Evolutionary conservation across 2,797 vertebrate genomes (phyloP).

Genomic region (Otolemur crassicaudatus): DNA sequence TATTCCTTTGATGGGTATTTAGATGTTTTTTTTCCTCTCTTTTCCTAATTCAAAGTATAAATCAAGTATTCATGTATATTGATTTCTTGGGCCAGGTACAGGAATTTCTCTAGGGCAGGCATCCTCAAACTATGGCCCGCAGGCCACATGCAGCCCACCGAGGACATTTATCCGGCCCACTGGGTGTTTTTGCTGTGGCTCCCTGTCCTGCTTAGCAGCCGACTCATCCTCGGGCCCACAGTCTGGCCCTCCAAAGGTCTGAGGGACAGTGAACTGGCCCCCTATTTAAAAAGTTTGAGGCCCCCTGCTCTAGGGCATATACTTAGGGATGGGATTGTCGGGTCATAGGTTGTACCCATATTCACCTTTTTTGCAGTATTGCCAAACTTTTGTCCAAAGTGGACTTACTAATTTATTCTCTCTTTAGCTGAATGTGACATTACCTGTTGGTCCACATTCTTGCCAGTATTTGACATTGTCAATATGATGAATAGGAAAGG

Average conservation of each 20-base stretch:
- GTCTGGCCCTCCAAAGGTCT: too few relatives aligned
- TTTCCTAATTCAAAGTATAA: not conserved
- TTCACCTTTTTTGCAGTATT: not conserved
- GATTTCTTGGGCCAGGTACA: not conserved
- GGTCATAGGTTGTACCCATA: fast-evolving
- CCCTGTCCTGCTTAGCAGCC: too few relatives aligned
- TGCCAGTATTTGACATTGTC: not conserved
- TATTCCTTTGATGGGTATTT: not conserved
- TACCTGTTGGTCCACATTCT: not conserved
- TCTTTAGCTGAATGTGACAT: not conserved
- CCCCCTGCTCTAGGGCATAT: too few relatives aligned
- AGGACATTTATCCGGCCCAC: too few relatives aligned
- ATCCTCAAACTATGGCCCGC: too few relatives aligned
- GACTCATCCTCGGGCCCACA: too few relatives aligned
- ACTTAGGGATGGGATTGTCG: too few relatives aligned
- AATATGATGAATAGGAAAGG: not conserved
- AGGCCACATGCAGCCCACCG: too few relatives aligned
- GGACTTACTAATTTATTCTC: not conserved
- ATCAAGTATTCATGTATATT: not conserved
- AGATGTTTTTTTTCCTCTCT: not conserved
- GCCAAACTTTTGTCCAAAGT: not conserved
- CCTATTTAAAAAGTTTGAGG: too few relatives aligned
- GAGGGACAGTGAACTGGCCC: too few relatives aligned
- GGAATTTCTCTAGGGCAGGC: not conserved
- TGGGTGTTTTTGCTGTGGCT: too few relatives aligned